phyloP scores from a whole-genome alignment of 2,113 vertebrate genomes.

The Nannobrachium achirus region DNA sequence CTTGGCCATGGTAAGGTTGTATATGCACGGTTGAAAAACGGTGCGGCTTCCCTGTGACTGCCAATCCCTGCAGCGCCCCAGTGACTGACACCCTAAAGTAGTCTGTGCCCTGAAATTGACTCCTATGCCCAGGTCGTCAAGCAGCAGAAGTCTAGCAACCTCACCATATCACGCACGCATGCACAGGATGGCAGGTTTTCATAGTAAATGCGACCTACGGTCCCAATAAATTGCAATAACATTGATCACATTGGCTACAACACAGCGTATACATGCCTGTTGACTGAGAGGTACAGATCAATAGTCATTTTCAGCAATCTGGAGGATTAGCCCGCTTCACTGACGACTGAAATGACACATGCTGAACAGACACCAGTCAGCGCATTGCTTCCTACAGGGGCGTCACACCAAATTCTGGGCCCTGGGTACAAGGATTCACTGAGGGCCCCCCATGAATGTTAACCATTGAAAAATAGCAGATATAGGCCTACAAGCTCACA shows the following conservation, averaged over 20 bases:
- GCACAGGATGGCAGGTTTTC: slow-evolving; percentile 26
- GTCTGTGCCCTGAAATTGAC: slow-evolving; percentile 17
- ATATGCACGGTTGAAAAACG: too few relatives aligned
- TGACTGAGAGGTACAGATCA: slow-evolving; percentile 61
- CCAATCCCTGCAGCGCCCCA: too few relatives aligned
- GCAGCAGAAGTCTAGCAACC: too few relatives aligned
- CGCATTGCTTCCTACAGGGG: neutral
- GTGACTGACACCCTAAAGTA: slow-evolving; percentile 3
- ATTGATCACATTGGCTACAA: too few relatives aligned
- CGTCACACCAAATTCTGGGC: too few relatives aligned
- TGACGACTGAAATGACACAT: slow-evolving; percentile 50
- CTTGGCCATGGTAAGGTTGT: too few relatives aligned
- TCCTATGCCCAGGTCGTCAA: slow-evolving; percentile 12
- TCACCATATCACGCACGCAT: slow-evolving; percentile 16
- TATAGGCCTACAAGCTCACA: too few relatives aligned
- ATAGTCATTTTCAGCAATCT: slow-evolving; percentile 75
- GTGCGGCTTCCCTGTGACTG: too few relatives aligned
- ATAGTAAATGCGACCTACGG: neutral
- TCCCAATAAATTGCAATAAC: too few relatives aligned
- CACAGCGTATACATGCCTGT: slow-evolving; percentile 44
- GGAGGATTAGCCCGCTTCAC: slow-evolving; percentile 62
- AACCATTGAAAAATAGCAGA: too few relatives aligned
- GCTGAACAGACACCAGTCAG: slow-evolving; percentile 16
- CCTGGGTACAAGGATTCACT: too few relatives aligned
- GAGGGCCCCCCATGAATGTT: too few relatives aligned